Conservation (phyloP, 2,888 invertebrate species). For the Chaetogeoica ovagalla region DNA sequence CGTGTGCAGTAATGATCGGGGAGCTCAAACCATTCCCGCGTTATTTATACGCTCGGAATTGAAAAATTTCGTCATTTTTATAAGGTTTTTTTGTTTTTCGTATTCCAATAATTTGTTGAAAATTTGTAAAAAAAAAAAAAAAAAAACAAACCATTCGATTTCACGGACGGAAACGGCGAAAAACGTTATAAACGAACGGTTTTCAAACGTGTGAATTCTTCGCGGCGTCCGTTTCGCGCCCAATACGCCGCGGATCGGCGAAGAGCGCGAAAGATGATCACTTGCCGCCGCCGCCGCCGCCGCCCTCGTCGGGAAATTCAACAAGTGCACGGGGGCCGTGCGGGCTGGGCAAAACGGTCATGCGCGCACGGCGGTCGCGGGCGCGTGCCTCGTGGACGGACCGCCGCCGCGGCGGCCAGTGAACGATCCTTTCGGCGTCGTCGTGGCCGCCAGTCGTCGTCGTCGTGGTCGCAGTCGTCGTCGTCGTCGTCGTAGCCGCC, state of each 20-base stretch:
- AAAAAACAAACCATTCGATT: no score
- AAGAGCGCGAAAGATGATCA: not conserved
- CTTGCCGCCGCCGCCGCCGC: not conserved
- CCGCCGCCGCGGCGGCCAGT: slow-evolving; percentile 12
- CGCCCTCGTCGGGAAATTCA: slow-evolving; percentile 29
- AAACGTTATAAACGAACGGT: no score
- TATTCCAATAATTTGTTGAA: no score
- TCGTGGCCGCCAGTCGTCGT: slow-evolving; percentile 3
- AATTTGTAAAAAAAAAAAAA: no score
- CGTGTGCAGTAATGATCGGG: no score
- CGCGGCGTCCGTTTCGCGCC: no score
- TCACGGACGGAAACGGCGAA: no score
- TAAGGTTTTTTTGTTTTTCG: no score
- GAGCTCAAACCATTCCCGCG: no score
- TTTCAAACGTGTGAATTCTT: no score
- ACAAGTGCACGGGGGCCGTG: slow-evolving; percentile 43
- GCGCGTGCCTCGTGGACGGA: slow-evolving; percentile 28
- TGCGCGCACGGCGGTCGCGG: slow-evolving; percentile 24
- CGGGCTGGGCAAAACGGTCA: slow-evolving; percentile 8
- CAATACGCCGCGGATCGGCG: not conserved
- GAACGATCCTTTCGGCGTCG: slow-evolving; percentile 25
- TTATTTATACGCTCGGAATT: no score
- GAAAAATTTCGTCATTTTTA: no score
- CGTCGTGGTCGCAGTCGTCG: slow-evolving; percentile 4
- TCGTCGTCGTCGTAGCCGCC: not conserved